Evolutionary conservation across 1,140 invertebrate species (phyloP), one percentile per base, ranked within the genome.

Genomic region (Pseudomyrmex concolor): DNA sequence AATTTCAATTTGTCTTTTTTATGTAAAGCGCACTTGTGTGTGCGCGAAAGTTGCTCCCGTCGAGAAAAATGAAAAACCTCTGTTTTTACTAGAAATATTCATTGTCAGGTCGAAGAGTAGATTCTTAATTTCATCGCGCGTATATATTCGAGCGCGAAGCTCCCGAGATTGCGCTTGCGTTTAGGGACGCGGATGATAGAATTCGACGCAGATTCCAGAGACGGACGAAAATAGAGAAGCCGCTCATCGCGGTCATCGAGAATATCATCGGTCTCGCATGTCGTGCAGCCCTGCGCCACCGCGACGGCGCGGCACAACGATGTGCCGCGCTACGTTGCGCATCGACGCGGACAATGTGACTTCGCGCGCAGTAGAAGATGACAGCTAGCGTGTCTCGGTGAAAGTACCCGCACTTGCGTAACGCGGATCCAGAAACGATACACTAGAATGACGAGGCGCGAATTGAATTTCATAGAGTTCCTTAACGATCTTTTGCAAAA

Each of bases 161-260:
- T 9, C n/a, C 60, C 48, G 60, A 34, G 45, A 76, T 76, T 25
- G 72, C 48, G 62, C 5, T 22, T 54, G 83, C 84, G 80, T 80
- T 80, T 80, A 55, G 72, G 87, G 81, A 83, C 90, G 86, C 83
- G 90, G 91, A 93, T 92, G 92, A 94, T 93, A 93, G 92, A 93
- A 93, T 93, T 94, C 92, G 91, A 93, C 90, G 92, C 92, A 92
- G 92, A 94, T 94, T 94, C 93, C 92, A 91, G 86, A 87, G 89
- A 70, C 87, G 86, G 92, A 94, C 92, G 88, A 88, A 94, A 94
- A 94, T 94, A 94, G 93, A 94, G 89, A 86, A 85, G 89, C 86
- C 89, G 84, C 86, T 90, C 91, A 90, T 92, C 90, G 89, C 34
- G 34, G 4, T 4, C 91, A 90, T 92, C 89, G 89, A 91, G 91